Percentiles rank a stretch among this genome's conserved stretches.
Conservation (phyloP, 2,797 vertebrate genomes). For the Linurgus olivaceus region DNA sequence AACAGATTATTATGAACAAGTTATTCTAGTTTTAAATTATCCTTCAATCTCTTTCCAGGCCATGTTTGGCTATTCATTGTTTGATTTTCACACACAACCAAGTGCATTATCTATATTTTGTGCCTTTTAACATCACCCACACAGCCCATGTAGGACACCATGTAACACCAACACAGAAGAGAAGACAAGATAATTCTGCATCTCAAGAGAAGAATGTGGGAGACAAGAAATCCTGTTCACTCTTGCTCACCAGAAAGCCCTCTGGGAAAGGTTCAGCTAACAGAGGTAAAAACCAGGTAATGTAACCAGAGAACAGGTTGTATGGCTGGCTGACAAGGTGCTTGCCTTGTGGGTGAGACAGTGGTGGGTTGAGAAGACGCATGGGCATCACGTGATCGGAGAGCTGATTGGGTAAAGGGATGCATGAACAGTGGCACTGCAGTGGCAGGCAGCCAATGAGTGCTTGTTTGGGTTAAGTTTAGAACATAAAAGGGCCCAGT, state of each 20-base stretch:
- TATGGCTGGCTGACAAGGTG: not conserved
- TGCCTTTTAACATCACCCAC: not conserved
- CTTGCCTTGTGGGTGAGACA: not conserved
- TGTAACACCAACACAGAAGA: not conserved
- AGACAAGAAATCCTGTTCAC: not conserved
- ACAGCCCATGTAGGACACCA: not conserved
- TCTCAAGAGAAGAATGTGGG: not conserved
- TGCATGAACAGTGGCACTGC: fast-evolving
- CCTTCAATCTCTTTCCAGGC: not conserved
- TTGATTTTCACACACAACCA: not conserved
- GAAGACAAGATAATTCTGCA: not conserved
- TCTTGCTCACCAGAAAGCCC: not conserved
- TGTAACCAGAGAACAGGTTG: not conserved
- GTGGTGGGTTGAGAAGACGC: no score
- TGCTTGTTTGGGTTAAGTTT: not conserved
- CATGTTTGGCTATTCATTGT: fast-evolving
- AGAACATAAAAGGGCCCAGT: not conserved
- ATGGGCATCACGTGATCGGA: not conserved
- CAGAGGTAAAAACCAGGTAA: not conserved
- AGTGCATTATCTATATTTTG: not conserved
- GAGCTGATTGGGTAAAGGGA: no score
- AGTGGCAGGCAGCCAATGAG: not conserved
- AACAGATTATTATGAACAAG: not conserved
- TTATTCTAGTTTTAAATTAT: not conserved
- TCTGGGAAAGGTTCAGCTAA: not conserved